Conservation (phyloP, 2,888 invertebrate species). For the Melieria picta region DNA sequence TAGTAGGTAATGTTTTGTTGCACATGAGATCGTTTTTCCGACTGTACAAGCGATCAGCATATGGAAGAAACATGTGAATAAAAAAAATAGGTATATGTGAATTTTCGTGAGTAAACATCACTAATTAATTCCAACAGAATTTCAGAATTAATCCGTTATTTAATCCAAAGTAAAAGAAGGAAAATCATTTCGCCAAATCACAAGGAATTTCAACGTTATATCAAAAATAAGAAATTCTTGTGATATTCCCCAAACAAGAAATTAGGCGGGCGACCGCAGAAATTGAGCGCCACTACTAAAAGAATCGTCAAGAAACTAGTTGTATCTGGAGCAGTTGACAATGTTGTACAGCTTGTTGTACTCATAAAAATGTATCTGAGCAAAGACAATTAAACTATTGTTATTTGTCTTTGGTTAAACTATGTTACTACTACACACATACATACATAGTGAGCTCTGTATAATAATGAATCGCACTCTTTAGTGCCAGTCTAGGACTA, state of each 20-base stretch:
- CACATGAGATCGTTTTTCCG: too few relatives aligned
- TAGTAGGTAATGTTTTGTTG: too few relatives aligned
- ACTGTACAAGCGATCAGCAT: too few relatives aligned
- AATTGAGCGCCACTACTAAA: not conserved
- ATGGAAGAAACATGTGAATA: too few relatives aligned
- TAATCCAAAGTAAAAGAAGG: not conserved
- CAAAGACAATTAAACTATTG: too few relatives aligned
- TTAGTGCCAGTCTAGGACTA: too few relatives aligned
- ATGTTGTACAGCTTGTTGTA: not conserved
- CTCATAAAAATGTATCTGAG: not conserved
- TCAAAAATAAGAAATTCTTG: constrained; percentile 7
- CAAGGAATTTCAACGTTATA: not conserved
- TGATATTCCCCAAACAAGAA: not conserved
- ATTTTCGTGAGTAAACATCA: constrained; percentile 7
- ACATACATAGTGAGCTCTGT: too few relatives aligned
- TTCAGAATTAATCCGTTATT: too few relatives aligned
- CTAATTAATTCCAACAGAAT: not conserved
- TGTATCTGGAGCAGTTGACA: not conserved
- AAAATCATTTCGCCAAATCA: not conserved
- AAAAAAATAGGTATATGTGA: not conserved
- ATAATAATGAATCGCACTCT: too few relatives aligned
- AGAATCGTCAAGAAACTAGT: not conserved
- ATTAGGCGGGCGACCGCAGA: constrained; percentile 5
- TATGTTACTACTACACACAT: too few relatives aligned
- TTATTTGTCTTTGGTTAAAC: too few relatives aligned